These are phyloP conservation scores for Pseudochirops cupreus DNA, from an alignment of 2,797 vertebrate species.

Conservation along the genomic window DNA sequence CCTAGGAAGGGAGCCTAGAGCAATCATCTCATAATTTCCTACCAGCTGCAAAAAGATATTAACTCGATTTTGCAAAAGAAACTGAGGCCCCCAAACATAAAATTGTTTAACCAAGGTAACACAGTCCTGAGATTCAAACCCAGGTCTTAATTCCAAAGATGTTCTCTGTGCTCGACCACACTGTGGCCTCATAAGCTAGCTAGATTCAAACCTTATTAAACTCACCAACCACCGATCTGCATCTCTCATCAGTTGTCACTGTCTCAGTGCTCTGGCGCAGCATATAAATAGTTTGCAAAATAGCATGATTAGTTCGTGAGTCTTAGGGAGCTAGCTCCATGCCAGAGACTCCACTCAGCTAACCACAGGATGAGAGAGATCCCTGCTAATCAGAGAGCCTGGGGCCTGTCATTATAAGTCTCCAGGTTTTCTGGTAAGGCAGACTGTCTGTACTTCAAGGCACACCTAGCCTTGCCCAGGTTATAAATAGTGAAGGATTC, in stretches of 20 bases:
- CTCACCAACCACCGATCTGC: not conserved
- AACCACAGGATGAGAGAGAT: constrained; percentile 61
- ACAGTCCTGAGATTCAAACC: not conserved
- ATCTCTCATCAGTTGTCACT: not conserved
- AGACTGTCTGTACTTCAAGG: not conserved
- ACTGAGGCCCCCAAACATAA: not conserved
- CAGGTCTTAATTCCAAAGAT: not conserved
- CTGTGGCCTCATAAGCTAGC: not conserved
- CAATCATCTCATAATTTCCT: not conserved
- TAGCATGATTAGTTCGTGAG: constrained; percentile 75
- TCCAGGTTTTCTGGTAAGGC: constrained; percentile 59
- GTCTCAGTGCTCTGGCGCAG: constrained; percentile 19
- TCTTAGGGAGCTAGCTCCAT: constrained; percentile 65
- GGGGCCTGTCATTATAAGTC: constrained; percentile 64
- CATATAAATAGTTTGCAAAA: constrained; percentile 71
- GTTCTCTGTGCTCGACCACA: not conserved
- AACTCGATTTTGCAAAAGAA: not conserved
- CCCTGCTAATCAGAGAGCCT: constrained; percentile 61
- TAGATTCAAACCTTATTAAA: not conserved
- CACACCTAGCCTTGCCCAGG: not conserved
- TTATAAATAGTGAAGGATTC: constrained; percentile 60
- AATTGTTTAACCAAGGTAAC: not conserved
- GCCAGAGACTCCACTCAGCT: constrained; percentile 52
- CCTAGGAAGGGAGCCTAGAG: not conserved
- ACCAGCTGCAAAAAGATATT: not conserved